These are phyloP conservation scores for Euplagia quadripunctaria DNA, from an alignment of 2,888 invertebrate species.

Conservation along the genomic window DNA sequence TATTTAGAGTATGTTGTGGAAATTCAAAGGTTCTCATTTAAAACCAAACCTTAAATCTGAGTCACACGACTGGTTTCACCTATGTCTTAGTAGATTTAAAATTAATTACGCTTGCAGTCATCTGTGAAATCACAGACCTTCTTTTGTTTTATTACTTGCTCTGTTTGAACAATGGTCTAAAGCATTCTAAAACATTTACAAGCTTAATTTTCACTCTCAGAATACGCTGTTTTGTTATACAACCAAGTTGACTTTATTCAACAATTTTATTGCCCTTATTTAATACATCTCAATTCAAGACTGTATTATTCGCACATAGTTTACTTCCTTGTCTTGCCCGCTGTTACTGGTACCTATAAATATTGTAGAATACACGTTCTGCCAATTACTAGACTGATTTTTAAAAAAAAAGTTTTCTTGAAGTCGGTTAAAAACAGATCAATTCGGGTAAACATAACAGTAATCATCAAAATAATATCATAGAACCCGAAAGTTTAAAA, in stretches of 20 bases:
- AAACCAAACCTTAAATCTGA: slow-evolving; percentile 37
- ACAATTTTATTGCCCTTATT: neutral
- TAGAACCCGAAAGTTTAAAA: too few relatives aligned
- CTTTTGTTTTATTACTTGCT: slow-evolving; percentile 30
- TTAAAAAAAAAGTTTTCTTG: too few relatives aligned
- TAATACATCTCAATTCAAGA: neutral
- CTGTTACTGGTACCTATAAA: too few relatives aligned
- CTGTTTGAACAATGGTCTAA: neutral
- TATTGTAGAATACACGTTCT: too few relatives aligned
- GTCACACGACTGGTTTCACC: slow-evolving; percentile 25
- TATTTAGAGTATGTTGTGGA: slow-evolving; percentile 25
- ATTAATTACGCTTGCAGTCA: slow-evolving; percentile 39
- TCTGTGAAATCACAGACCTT: slow-evolving; percentile 27
- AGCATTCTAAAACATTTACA: neutral
- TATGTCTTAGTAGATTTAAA: slow-evolving; percentile 38
- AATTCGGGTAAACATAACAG: too few relatives aligned
- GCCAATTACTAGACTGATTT: too few relatives aligned
- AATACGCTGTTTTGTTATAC: neutral
- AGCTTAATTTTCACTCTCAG: neutral
- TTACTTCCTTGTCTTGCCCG: too few relatives aligned
- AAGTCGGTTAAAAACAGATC: too few relatives aligned
- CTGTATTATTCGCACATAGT: neutral
- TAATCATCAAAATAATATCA: too few relatives aligned
- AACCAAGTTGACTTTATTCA: neutral
- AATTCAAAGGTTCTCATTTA: slow-evolving; percentile 26